Conservation (phyloP, 2,888 invertebrate genomes). For the Zygogramma bicolorata region DNA sequence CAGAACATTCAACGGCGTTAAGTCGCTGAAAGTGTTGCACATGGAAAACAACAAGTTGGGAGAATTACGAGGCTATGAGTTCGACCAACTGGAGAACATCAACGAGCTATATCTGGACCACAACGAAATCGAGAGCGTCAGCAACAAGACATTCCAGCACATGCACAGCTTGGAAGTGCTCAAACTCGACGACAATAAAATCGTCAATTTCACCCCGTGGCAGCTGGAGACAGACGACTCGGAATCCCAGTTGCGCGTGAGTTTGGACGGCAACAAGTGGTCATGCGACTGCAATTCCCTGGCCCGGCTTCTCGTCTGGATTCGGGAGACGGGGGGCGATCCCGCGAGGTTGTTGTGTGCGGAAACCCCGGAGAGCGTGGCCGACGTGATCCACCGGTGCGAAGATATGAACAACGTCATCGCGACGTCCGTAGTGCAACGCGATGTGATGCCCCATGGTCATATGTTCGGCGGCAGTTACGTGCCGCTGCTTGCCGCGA, state of each 20-base stretch:
- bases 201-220: constrained; percentile 79
- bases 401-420: constrained; percentile 78
- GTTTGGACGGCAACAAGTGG: constrained; percentile 85
- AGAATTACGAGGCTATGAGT: constrained; percentile 81
- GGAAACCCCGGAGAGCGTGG: constrained; percentile 66
- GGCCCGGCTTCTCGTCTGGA: constrained; percentile 77
- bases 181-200: constrained; percentile 82
- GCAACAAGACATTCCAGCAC: constrained; percentile 82
- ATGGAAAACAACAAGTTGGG: constrained; percentile 82
- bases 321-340: constrained; percentile 76
- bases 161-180: constrained; percentile 79
- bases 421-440: constrained; percentile 70
- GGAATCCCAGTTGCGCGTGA: constrained; percentile 73
- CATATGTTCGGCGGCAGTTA: constrained; percentile 76
- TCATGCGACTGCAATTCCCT: constrained; percentile 84
- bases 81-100: constrained; percentile 79
- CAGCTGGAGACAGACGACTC: constrained; percentile 73
- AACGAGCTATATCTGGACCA: constrained; percentile 82
- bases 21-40: constrained; percentile 79
- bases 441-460: constrained; percentile 73
- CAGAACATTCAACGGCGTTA: constrained; percentile 85
- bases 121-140: constrained; percentile 80
- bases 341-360: constrained; percentile 78
- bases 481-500: constrained; percentile 80
- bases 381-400: constrained; percentile 71